Evolutionary conservation across 2,888 invertebrate genomes (phyloP), one percentile per base, ranked within the genome.

Genomic region (Aphodius granarius): DNA sequence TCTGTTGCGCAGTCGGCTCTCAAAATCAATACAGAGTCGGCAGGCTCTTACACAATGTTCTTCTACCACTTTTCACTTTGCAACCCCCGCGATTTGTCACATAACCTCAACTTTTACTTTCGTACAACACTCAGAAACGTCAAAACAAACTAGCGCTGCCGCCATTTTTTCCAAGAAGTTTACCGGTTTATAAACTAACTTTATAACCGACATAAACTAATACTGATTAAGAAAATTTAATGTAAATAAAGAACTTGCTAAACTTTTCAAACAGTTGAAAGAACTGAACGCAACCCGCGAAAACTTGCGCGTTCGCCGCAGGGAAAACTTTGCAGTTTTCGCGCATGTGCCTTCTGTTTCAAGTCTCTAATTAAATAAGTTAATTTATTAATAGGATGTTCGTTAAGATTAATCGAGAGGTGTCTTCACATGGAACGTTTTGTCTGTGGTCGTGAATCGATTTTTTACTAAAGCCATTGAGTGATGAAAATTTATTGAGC

Each of bases 1-100:
- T 80, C 81, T 81, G 81, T 82, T 82, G 81, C 81, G 81, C 81
- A 82, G 81, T 78, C 80, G 77, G 80, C 79, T 78, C 78, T 80
- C 80, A 82, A 82, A 83, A 83, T 82, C 82, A 82, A 83, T 82
- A 82, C 81, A 81, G 82, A 78, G 77, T 79, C 80, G 75, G 66
- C 72, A 73, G 74, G 74, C 77, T 77, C 74, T 22, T 75, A 68
- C 72, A 74, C 74, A 77, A 75, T 77, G 77, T 77, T 75, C 75
- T 77, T 74, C 73, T 73, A 73, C 20, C 75, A 77, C 77, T 77
- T 75, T 77, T 77, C 74, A 76, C 72, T 76, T 75, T 74, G 76
- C 62, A 22, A 63, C 63, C 68, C 68, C 16, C 68, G 0, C 68
- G 20, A n/a, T 15, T 5, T n/a, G 20, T n/a, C 21, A 19, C 68